These are phyloP conservation scores for Lophura nycthemera DNA, from an alignment of 2,113 vertebrate genomes.

Conservation along the genomic window DNA sequence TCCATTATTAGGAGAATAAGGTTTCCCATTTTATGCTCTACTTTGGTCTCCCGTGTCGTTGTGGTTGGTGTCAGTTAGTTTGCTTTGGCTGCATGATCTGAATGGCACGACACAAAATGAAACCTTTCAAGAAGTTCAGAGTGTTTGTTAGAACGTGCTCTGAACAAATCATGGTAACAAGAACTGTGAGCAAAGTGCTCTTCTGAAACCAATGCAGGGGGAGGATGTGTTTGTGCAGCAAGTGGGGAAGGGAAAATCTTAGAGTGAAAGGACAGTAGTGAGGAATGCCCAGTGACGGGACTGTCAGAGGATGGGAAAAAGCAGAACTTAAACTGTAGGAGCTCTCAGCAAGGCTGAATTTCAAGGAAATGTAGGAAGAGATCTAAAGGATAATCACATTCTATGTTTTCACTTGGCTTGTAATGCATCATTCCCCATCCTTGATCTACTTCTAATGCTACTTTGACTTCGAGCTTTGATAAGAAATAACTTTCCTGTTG, in stretches of 20 bases:
- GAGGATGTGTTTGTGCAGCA: neutral
- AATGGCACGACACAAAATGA: neutral
- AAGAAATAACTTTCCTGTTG: neutral
- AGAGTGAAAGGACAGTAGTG: neutral
- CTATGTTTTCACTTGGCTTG: neutral
- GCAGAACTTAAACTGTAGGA: neutral
- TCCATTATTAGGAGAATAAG: neutral
- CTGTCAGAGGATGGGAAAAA: neutral
- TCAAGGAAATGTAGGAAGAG: neutral
- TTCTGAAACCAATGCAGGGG: neutral
- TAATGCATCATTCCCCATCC: neutral
- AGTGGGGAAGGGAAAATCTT: neutral
- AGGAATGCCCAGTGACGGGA: accelerated
- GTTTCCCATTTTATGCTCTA: neutral
- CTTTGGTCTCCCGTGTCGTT: neutral
- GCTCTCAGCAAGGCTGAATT: neutral
- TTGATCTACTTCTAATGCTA: neutral
- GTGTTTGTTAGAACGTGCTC: neutral
- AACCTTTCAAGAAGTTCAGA: neutral
- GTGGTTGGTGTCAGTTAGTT: neutral
- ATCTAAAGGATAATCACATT: neutral
- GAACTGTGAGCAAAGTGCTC: neutral
- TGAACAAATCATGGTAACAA: neutral
- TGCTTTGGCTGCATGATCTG: neutral
- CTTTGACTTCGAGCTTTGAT: neutral